phyloP scores from a whole-genome alignment of 2,113 vertebrate genomes.

The Hiodon tergisus region DNA sequence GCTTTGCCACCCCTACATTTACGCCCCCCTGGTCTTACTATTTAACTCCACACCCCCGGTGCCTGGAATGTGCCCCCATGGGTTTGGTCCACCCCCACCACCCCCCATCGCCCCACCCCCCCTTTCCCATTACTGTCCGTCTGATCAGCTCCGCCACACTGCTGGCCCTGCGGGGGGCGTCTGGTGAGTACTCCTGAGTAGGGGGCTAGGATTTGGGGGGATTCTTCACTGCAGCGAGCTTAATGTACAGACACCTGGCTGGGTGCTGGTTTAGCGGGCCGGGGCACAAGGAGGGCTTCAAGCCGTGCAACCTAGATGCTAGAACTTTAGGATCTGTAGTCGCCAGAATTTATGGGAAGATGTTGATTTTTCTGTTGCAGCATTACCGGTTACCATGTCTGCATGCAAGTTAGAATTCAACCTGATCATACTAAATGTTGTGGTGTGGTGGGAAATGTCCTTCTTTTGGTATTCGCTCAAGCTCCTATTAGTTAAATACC shows the following conservation, averaged over 20 bases:
- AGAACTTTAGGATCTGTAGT: too few relatives aligned
- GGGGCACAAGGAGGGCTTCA: background rate
- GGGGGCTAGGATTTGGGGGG: background rate
- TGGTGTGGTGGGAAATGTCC: too few relatives aligned
- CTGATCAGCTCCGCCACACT: conserved; percentile 22
- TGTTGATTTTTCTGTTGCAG: too few relatives aligned
- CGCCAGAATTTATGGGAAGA: too few relatives aligned
- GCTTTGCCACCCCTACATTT: conserved; percentile 2
- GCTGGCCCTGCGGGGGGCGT: conserved; percentile 26
- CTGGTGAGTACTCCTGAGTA: conserved; percentile 23
- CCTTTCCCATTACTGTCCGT: background rate
- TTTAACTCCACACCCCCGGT: background rate
- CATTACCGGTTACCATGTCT: too few relatives aligned
- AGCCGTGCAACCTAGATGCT: too few relatives aligned
- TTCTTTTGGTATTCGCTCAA: too few relatives aligned
- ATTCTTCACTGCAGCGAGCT: background rate
- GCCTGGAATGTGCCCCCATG: conserved; percentile 9
- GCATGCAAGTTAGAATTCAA: too few relatives aligned
- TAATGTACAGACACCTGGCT: background rate
- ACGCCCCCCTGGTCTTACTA: conserved; percentile 41
- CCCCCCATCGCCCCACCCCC: background rate
- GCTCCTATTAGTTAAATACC: too few relatives aligned
- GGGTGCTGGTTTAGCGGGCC: background rate
- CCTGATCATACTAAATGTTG: too few relatives aligned
- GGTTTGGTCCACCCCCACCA: background rate